These are phyloP conservation scores for Gila orcuttii DNA, from an alignment of 2,113 vertebrate species.

Conservation along the genomic window DNA sequence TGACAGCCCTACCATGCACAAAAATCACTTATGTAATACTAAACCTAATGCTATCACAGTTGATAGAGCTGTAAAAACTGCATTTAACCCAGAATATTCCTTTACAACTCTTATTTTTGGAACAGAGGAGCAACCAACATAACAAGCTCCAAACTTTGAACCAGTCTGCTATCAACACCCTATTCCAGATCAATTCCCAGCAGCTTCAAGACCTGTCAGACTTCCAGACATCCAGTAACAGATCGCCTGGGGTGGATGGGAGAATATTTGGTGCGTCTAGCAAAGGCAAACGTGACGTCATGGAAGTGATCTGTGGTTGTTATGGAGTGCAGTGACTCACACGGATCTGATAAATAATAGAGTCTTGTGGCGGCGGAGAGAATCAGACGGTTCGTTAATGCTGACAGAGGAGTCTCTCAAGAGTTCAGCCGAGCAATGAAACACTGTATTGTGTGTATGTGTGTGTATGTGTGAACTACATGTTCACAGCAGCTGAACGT, in stretches of 20 bases:
- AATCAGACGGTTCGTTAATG: conserved; percentile 21
- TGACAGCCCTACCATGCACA: too few relatives aligned
- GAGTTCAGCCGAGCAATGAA: conserved; percentile 17
- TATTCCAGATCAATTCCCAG: neutral
- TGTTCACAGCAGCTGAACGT: too few relatives aligned
- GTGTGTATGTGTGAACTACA: too few relatives aligned
- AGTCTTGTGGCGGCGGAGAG: conserved; percentile 14
- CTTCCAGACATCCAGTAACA: neutral
- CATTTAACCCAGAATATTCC: neutral
- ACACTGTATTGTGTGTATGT: neutral
- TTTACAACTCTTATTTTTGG: neutral
- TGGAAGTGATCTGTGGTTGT: neutral
- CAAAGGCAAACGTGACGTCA: neutral
- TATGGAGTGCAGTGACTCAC: conserved; percentile 6
- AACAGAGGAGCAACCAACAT: neutral
- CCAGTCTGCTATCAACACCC: conserved; percentile 21
- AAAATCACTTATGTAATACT: too few relatives aligned
- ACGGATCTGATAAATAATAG: conserved; percentile 15
- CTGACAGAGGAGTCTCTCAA: conserved; percentile 17
- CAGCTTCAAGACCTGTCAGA: neutral
- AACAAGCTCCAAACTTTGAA: conserved; percentile 1
- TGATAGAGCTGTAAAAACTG: neutral
- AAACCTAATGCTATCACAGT: neutral
- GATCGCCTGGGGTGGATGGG: neutral
- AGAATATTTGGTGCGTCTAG: neutral